Evolutionary conservation across 2,797 vertebrate species (phyloP).

Genomic region (Falco columbarius): DNA sequence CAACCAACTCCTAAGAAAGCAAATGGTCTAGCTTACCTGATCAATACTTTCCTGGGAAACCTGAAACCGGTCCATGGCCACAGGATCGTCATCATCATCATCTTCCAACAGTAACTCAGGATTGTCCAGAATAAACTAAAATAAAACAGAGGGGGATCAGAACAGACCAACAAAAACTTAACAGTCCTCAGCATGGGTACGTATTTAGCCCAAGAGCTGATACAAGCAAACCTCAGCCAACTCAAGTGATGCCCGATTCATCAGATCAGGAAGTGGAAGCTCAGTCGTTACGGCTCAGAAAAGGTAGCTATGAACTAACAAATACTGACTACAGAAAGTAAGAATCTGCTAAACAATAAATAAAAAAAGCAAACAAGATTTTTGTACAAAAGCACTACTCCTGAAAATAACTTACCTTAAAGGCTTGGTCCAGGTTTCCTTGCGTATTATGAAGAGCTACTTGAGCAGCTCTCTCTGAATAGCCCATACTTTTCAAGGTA

Average conservation of each 20-base stretch:
- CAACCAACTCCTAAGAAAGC: neutral
- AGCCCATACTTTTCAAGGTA: constrained; percentile 84
- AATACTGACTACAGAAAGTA: neutral
- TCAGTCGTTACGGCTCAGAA: neutral
- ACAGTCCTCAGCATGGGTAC: accelerated
- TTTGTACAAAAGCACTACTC: neutral
- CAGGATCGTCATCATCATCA: constrained; percentile 60
- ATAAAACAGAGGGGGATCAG: neutral
- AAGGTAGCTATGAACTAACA: neutral
- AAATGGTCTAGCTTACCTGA: constrained; percentile 65
- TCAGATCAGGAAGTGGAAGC: neutral
- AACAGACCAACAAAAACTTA: neutral
- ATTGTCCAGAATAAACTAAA: constrained; percentile 79
- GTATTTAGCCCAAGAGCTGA: neutral
- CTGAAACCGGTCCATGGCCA: constrained; percentile 44
- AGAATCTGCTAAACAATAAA: neutral
- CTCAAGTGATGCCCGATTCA: neutral
- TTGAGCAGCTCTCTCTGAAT: constrained; percentile 80
- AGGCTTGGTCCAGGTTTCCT: constrained; percentile 85
- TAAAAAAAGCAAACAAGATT: neutral
- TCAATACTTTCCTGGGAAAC: constrained; percentile 75
- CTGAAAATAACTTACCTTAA: constrained; percentile 73
- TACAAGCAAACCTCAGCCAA: neutral
- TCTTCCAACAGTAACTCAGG: constrained; percentile 70
- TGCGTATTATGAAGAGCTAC: constrained; percentile 82